Evolutionary conservation across 2,888 invertebrate species (phyloP).

Genomic region (Phalera bucephala): DNA sequence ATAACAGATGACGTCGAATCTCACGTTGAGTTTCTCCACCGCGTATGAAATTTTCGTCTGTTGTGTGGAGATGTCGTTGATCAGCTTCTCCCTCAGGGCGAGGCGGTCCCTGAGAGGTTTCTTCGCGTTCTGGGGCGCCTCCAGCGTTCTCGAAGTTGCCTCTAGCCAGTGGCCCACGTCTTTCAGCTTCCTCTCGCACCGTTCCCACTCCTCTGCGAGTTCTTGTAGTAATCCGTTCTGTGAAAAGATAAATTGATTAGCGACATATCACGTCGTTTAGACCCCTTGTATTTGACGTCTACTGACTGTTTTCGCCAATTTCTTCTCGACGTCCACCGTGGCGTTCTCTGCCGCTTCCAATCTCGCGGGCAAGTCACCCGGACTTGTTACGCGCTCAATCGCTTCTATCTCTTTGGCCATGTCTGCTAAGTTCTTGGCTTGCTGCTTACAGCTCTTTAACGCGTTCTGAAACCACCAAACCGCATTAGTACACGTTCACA

Average conservation of each 20-base stretch:
- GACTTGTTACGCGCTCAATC: conserved; percentile 91
- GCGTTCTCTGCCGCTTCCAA: conserved; percentile 93
- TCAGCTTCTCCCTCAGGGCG: conserved; percentile 92
- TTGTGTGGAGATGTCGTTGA: conserved; percentile 94
- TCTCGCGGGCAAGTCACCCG: conserved; percentile 92
- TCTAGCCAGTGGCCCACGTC: conserved; percentile 95
- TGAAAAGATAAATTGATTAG: conserved; percentile 41
- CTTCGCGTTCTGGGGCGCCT: conserved; percentile 92
- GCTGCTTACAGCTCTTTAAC: conserved; percentile 94
- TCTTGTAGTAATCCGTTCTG: conserved; percentile 95
- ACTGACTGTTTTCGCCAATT: conserved; percentile 92
- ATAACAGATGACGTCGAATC: conserved; percentile 18
- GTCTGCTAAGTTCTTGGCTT: conserved; percentile 93
- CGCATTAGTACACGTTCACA: conserved; percentile 6
- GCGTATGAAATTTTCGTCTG: conserved; percentile 94
- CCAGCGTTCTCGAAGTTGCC: conserved; percentile 89
- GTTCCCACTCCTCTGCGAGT: conserved; percentile 97
- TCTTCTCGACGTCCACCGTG: conserved; percentile 92
- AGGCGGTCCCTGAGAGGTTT: conserved; percentile 94
- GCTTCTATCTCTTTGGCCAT: conserved; percentile 95
- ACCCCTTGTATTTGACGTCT: background rate
- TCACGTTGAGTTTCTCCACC: conserved; percentile 94
- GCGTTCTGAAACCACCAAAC: conserved; percentile 85
- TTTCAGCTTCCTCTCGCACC: conserved; percentile 96
- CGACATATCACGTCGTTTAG: background rate